These are phyloP conservation scores for Tethya wilhelma DNA, from an alignment of 37 sponge, comb jelly and placozoan genomes.

Conservation along the genomic window DNA sequence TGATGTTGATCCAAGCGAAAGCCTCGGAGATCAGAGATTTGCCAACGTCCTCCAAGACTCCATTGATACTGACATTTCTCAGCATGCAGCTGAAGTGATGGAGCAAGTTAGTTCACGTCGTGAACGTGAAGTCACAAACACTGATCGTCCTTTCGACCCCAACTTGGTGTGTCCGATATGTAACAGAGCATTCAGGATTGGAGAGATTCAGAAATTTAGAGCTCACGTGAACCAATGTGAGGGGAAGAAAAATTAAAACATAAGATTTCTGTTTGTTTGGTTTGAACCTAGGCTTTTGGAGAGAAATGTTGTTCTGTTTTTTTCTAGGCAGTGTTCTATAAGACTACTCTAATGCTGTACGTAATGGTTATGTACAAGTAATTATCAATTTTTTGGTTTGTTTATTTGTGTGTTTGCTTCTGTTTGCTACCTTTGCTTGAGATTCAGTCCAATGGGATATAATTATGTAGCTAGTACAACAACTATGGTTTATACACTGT, in stretches of 20 bases:
- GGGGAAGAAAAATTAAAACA: background rate
- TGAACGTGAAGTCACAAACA: background rate
- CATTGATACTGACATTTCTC: background rate
- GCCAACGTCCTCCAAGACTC: background rate
- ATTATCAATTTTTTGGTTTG: too few relatives aligned
- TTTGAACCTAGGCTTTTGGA: background rate
- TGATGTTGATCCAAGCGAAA: too few relatives aligned
- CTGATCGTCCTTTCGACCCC: slow-evolving; percentile 38
- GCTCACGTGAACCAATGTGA: slow-evolving; percentile 17
- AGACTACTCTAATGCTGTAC: too few relatives aligned
- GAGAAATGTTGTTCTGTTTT: background rate
- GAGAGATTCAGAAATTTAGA: slow-evolving; percentile 56
- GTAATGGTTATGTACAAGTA: too few relatives aligned
- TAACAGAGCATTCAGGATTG: slow-evolving; percentile 24
- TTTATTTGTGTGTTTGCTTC: background rate
- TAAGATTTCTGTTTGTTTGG: background rate
- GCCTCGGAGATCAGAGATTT: background rate
- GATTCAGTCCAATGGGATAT: too few relatives aligned
- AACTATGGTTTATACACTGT: too few relatives aligned
- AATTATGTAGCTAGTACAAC: too few relatives aligned
- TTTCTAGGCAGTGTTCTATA: background rate
- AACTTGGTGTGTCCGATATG: slow-evolving; percentile 58
- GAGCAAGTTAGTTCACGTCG: background rate
- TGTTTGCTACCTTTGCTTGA: too few relatives aligned
- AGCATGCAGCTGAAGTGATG: background rate